A percentile compares a stretch with the other conserved stretches of the same genome.
phyloP scores from a whole-genome alignment of 2,888 invertebrate genomes.

The Elaeidobius kamerunicus region DNA sequence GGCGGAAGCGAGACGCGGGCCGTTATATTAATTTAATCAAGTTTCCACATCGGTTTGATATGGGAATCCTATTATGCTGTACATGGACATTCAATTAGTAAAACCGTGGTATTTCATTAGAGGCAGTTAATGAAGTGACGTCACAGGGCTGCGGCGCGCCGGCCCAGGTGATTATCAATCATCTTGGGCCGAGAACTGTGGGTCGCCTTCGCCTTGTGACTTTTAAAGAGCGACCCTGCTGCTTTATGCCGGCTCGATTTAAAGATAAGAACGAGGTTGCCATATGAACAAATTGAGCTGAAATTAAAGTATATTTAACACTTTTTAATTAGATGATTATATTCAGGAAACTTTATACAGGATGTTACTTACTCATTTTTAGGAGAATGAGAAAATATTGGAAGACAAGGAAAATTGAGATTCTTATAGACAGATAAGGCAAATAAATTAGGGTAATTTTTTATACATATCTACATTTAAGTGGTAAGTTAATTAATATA shows the following conservation, averaged over 20 bases:
- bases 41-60: constrained; percentile 43
- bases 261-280: constrained; percentile 12
- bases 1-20: constrained; percentile 7
- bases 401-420: too few species aligned
- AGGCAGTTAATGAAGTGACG: constrained; percentile 50
- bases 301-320: too few species aligned
- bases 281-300: neutral
- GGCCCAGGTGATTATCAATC: constrained; percentile 50
- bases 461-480: too few species aligned
- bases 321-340: too few species aligned
- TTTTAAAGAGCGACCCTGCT: constrained; percentile 14
- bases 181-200: constrained; percentile 36
- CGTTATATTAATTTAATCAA: constrained; percentile 44
- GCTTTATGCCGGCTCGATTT: constrained; percentile 25
- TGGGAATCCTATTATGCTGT: constrained; percentile 50
- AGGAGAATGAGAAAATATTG: too few species aligned
- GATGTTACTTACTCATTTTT: too few species aligned
- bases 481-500: too few species aligned
- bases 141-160: constrained; percentile 35
- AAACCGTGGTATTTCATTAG: constrained; percentile 51
- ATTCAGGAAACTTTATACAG: too few species aligned
- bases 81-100: constrained; percentile 51
- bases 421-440: too few species aligned
- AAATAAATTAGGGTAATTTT: too few species aligned
- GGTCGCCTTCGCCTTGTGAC: constrained; percentile 18